Conservation (phyloP, 2,797 vertebrate species). For the Orientallactaga sibirica region DNA sequence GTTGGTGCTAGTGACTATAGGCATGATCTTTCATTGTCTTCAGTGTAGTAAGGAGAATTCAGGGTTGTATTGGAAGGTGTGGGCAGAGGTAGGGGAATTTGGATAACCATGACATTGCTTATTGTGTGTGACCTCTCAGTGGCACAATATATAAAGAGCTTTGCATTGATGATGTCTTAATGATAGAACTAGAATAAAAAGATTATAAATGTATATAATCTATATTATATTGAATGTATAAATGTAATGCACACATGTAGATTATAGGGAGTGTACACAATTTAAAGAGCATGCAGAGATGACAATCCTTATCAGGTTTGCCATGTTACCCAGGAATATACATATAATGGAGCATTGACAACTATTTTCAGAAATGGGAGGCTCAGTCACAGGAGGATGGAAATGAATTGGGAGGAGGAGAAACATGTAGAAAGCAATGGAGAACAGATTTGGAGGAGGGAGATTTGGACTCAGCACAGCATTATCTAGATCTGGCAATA, state of each 20-base stretch:
- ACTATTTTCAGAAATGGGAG: background rate
- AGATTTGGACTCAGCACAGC: background rate
- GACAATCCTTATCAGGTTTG: background rate
- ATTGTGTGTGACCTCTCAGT: constrained; percentile 40
- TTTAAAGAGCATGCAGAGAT: background rate
- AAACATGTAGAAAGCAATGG: background rate
- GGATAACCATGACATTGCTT: constrained; percentile 31
- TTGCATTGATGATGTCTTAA: background rate
- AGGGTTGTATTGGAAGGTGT: background rate
- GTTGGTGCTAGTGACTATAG: background rate
- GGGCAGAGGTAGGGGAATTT: constrained; percentile 62
- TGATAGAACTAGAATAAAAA: constrained; percentile 21
- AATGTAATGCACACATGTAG: background rate
- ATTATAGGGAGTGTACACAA: background rate
- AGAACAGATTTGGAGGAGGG: background rate
- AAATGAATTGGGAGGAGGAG: background rate
- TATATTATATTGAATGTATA: background rate
- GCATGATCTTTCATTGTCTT: constrained; percentile 59
- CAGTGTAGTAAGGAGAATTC: constrained; percentile 47
- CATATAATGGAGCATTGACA: background rate
- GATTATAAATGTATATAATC: background rate
- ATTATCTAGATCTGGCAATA: no score
- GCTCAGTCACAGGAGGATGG: background rate
- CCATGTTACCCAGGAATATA: background rate
- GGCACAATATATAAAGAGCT: constrained; percentile 15